phyloP scores from a whole-genome alignment of 2,797 vertebrate species.

The Gallinago stenura region DNA sequence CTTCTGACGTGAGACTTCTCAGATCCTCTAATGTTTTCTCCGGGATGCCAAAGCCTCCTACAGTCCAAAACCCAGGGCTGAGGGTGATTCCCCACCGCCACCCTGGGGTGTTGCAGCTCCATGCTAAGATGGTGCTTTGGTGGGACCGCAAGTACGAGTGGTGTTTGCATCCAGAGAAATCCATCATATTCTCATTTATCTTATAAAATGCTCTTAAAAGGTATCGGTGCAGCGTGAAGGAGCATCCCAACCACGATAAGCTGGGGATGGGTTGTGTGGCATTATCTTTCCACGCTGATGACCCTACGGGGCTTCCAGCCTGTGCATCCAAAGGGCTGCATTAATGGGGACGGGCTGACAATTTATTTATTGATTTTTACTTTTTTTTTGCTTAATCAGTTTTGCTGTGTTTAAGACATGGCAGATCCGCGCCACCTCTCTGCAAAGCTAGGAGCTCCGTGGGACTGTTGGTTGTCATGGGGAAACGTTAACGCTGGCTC shows the following conservation, averaged over 20 bases:
- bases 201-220: not conserved
- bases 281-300: not conserved
- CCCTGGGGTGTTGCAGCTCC: not conserved
- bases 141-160: not conserved
- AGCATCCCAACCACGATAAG: not conserved
- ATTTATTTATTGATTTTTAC: not conserved
- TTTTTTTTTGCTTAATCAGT: not conserved
- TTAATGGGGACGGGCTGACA: not conserved
- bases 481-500: not conserved
- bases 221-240: not conserved
- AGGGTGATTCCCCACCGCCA: not conserved
- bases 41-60: not conserved
- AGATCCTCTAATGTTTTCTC: not conserved
- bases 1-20: not conserved
- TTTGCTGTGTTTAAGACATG: not conserved
- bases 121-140: not conserved
- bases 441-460: accelerated
- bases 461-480: not conserved
- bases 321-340: not conserved
- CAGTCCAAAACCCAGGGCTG: not conserved
- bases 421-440: not conserved
- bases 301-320: accelerated
- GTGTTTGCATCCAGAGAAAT: not conserved
- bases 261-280: not conserved
- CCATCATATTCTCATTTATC: not conserved